Conservation (phyloP, 2,888 invertebrate species). For the Anarsia innoxiella region DNA sequence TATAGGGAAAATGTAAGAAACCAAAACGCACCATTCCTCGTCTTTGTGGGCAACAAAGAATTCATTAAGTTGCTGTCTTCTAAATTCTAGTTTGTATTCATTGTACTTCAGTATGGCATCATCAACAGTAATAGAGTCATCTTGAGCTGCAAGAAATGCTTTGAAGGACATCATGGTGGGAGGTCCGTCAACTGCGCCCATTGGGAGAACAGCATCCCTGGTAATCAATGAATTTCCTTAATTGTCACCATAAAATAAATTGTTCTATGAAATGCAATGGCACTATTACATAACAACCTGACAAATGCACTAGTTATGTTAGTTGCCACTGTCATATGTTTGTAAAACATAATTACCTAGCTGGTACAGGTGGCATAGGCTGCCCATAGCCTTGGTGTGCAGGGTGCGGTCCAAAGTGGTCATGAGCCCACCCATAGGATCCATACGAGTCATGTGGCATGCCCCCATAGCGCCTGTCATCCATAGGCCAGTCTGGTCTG, state of each 20-base stretch:
- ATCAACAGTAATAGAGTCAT: slow-evolving; percentile 97
- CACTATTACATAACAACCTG: background rate
- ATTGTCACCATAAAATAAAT: too few relatives aligned
- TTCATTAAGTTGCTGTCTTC: slow-evolving; percentile 96
- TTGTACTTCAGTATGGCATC: slow-evolving; percentile 97
- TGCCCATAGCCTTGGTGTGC: slow-evolving; percentile 77
- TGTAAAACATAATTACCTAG: too few relatives aligned
- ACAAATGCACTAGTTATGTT: background rate
- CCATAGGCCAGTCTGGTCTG: slow-evolving; percentile 81
- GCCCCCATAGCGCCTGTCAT: slow-evolving; percentile 67
- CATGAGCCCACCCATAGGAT: slow-evolving; percentile 73
- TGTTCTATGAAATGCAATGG: too few relatives aligned
- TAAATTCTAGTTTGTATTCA: slow-evolving; percentile 98
- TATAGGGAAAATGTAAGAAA: too few relatives aligned
- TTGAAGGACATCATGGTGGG: slow-evolving; percentile 98
- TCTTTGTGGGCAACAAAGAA: slow-evolving; percentile 99
- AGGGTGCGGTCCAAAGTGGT: slow-evolving; percentile 74
- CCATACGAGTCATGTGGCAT: slow-evolving; percentile 70
- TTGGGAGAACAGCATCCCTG: slow-evolving; percentile 72
- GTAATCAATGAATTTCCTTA: too few relatives aligned
- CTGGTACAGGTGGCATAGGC: slow-evolving; percentile 69
- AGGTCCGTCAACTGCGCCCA: slow-evolving; percentile 80
- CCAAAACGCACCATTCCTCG: slow-evolving; percentile 97
- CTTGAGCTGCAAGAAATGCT: slow-evolving; percentile 95
- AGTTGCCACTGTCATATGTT: too few relatives aligned